Base-by-base conservation (phyloP, 2,888 invertebrate genomes). In the Polydrusus tereticollis region DNA sequence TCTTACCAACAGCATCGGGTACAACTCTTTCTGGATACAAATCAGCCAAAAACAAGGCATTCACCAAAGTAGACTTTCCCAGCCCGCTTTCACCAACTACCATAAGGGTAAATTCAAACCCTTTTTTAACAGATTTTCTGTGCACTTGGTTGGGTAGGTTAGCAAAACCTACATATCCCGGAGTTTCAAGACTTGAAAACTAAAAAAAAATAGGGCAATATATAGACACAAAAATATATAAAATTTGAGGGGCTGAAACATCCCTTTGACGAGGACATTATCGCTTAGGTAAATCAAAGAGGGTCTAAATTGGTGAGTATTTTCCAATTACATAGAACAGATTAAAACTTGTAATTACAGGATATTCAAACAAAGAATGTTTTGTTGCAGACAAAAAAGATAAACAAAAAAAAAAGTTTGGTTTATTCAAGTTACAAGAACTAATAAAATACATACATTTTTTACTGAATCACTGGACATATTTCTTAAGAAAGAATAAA, bases 81-180 rank as follows among this genome's bases (percentile, higher is more conserved):
- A 98, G 87, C 0, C 98, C 97, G 78, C 93, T 93, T 82, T 95
- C 94, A 1, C 85, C 85, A 5, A 85, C 97, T 66, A 98, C 97
- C 98, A 98, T 98, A 10, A 98, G 87, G 0, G 98, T 98, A 84
- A 98, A 98, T 86, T 98, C 98, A 84, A 98, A 98, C 20, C 98
- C 98, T 84, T 97, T 98, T 86, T 98, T 98, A 64, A 98, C 98
- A 0, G 97, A 97, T 86, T 98, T 98, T 75, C 98, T 89, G 85
- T 98, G 97, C 23, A 98, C 97, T 86, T 98, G 98, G 86, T 98
- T 97, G 1, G 98, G 98, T 41, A 98, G 86, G 88, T 98, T 98
- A 60, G 97, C 98, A 86, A 96, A 96, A 2, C 96, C 96, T 38
- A 96, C 92, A 87, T 97, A 98, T 20, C 94, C 94, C 29, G 94